Base-by-base conservation (phyloP, 2,888 invertebrate species). In the Cotesia congregata region DNA sequence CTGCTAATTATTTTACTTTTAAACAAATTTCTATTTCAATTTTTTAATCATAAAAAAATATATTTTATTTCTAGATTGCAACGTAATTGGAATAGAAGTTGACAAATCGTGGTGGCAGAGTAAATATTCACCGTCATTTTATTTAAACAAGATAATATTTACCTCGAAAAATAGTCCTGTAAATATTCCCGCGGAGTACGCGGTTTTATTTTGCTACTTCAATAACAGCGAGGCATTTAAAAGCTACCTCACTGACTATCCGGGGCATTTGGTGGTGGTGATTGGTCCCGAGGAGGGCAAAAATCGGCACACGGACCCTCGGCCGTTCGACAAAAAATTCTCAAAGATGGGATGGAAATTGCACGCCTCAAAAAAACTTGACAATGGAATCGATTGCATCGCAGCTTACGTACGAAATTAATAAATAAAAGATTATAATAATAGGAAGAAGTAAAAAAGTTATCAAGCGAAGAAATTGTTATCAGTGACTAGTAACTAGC, bases 61-160 rank as follows among this genome's bases (percentile, higher is more conserved):
- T 77, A 59, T 6, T 76, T 65, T 77, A 60, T 74, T 90, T 90
- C 5, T 87, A 94, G 94, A 91, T 75, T 84, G 92, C n/a, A 89
- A 91, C 7, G 92, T 94, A 0, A 88, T 91, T 74, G 96, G 96
- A 5, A 89, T 95, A 61, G 96, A 96, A 91, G 91, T 95, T n/a
- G 95, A 96, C 87, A 91, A 92, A 69, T 92, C 92, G 0, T 96
- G 96, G 96, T 96, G 96, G 96, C 91, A 90, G 67, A 94, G 94
- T 85, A 93, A 91, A 88, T 95, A 96, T 88, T 93, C 95, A 1
- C 93, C 94, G 20, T 93, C 93, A 1, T 91, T 91, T 74, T 96
- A 96, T 85, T 72, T 88, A 5, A 79, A 83, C n/a, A 82, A 85
- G 40, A 80, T 85, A 0, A 71, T 80, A 9, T 87, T 85, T 82